Evolutionary conservation across 2,797 vertebrate species (phyloP), one percentile per base, ranked within the genome.

Genomic region (Gymnopithys bicolor): DNA sequence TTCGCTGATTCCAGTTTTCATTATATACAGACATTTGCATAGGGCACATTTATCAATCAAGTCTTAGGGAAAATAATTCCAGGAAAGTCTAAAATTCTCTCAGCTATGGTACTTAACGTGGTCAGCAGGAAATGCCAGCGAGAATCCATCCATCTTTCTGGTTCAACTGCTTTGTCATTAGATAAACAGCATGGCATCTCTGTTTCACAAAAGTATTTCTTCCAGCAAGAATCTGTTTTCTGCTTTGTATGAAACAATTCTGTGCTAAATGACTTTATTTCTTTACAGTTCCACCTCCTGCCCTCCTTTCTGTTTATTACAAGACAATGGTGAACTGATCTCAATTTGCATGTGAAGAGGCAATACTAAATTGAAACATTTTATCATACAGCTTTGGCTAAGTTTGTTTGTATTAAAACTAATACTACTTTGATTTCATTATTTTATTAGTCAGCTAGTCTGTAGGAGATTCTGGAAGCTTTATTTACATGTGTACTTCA

Each of bases 161-260:
- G 90, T 96, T 93, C 84, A 92, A 43, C 84, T 89, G 46, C 62
- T 96, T 96, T 89, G 82, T 89, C 93, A 93, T 97, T 95, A 96
- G 78, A 81, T 78, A 80, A 93, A 66, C 95, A 97, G 95, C 94
- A 75, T 78, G 96, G 39, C 28, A 62, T 93, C 89, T 78, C 19
- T 67, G 67, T 84, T 91, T 92, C 82, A 69, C 51, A 56, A 11
- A 78, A 92, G 53, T 71, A 37, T 89, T 95, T 93, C 83, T 90
- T 96, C 70, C 83, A 94, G 80, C 69, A 41, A 91, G 62, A 84
- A 74, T 37, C 25, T 35, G 11, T 67, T 91, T 90, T 18, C 46
- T 0, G 0, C 74, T 89, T 94, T 52, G 14, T 81, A 71, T 73
- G 71, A 66, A 89, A 77, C 19, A 48, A 35, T 71, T 85, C 27